Evolutionary conservation across 2,113 vertebrate genomes (phyloP).

Genomic region (Centrocercus urophasianus): DNA sequence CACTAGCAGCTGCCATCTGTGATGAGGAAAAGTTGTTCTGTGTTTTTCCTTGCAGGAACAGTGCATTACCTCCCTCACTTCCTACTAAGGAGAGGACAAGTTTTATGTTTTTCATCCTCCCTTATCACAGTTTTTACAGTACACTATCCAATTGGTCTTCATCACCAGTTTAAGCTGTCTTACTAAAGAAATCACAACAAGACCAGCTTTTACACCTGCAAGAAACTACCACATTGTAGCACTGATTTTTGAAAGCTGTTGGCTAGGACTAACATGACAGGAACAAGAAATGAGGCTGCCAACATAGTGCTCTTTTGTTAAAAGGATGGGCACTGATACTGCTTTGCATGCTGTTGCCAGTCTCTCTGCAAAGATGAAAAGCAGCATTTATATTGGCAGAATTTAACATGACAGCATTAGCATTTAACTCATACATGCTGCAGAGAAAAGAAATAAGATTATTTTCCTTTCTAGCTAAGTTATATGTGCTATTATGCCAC

Average conservation of each 20-base stretch:
- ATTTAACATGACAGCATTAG: slow-evolving; percentile 53
- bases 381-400: slow-evolving; percentile 44
- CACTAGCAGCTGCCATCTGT: neutral
- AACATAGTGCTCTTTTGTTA: slow-evolving; percentile 47
- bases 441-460: slow-evolving; percentile 26
- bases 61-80: neutral
- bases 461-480: slow-evolving; percentile 26
- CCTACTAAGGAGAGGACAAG: neutral
- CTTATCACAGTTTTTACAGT: neutral
- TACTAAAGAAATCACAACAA: slow-evolving; percentile 4
- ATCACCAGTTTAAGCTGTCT: slow-evolving; percentile 28
- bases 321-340: slow-evolving; percentile 17
- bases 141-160: slow-evolving; percentile 1
- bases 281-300: neutral
- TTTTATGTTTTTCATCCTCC: neutral
- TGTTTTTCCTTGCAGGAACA: neutral
- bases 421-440: slow-evolving; percentile 30
- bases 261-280: neutral
- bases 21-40: neutral
- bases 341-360: slow-evolving; percentile 54
- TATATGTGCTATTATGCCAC: slow-evolving; percentile 2
- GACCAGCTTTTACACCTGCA: slow-evolving; percentile 49
- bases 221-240: neutral
- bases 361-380: slow-evolving; percentile 51
- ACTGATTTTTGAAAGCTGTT: slow-evolving; percentile 29